Evolutionary conservation across 2,113 vertebrate species (phyloP).

Genomic region (Verasper variegatus): DNA sequence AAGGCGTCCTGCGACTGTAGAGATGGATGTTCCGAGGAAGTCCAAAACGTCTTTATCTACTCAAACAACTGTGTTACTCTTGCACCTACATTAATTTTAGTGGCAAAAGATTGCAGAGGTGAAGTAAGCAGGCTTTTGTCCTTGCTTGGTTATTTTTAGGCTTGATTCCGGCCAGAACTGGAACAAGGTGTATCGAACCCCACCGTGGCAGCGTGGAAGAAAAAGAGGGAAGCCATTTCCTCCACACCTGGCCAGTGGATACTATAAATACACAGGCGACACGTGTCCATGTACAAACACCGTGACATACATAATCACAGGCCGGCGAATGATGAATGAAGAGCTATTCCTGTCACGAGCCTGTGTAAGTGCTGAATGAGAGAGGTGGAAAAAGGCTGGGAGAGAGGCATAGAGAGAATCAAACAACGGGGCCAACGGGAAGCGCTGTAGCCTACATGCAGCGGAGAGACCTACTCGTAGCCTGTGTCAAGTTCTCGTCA

Average conservation of each 20-base stretch:
- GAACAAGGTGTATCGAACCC: conserved; percentile 67
- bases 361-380: conserved; percentile 16
- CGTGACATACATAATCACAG: conserved; percentile 29
- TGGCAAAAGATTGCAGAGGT: conserved; percentile 10
- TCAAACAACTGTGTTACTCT: conserved; percentile 3
- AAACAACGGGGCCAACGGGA: conserved; percentile 1
- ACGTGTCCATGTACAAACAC: conserved; percentile 23
- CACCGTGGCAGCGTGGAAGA: conserved; percentile 23
- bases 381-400: conserved; percentile 33
- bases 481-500: conserved; percentile 75
- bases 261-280: conserved; percentile 56
- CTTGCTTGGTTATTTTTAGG: conserved; percentile 76
- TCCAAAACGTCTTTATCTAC: conserved; percentile 2
- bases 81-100: background rate
- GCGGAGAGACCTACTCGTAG: conserved; percentile 2
- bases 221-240: conserved; percentile 58
- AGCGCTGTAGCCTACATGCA: background rate
- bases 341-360: conserved; percentile 32
- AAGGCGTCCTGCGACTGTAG: background rate
- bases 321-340: conserved; percentile 49
- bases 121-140: conserved; percentile 29
- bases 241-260: conserved; percentile 54
- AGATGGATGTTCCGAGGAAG: conserved; percentile 4
- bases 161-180: conserved; percentile 57
- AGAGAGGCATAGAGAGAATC: conserved; percentile 25